Base-by-base conservation (phyloP, 2,113 vertebrate genomes). In the Willisornis vidua region DNA sequence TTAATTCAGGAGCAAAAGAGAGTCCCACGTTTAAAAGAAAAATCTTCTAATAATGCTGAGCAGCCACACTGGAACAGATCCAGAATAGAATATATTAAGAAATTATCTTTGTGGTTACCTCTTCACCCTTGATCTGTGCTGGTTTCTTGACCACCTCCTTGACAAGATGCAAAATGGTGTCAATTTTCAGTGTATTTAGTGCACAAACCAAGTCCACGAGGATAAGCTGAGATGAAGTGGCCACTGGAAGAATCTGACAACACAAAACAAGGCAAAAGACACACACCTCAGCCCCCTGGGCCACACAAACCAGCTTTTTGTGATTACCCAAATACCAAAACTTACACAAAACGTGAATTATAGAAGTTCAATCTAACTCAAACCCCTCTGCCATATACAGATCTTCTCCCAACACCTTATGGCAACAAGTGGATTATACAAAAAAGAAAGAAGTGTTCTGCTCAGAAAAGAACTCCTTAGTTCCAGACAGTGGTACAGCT, bases 101-200 rank as follows among this genome's bases (percentile, higher is more conserved):
- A 79, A 85, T 75, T 66, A 17, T 66, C 9, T 63, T 65, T 33
- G 45, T 23, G 33, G 39, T 96, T 97, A 99, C 99, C 99, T 99
- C 98, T 33, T 99, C 99, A 25, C 98, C 98, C 92, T 98, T 99
- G 90, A 99, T 98, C 89, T 99, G 99, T 45, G 98, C 98, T 4
- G 99, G 99, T 92, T 99, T 99, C 97, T 99, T 99, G 77, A 99
- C 99, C 91, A 99, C 99, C 90, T 99, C 99, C 97, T 99, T 99
- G 70, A 99, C 97, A 76, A 99, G 96, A 19, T 98, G 97, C n/a
- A 99, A 97, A 66, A 99, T 97, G 3, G 97, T 96, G 39, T 99
- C 99, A 0, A 96, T 98, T 90, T 98, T 99, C 92, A 99, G 79
- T 0, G 98, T 98, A 75, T 93, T 98, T 70, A 99, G 97, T 0